These are phyloP conservation scores for Drosophila pandora DNA, from an alignment of 1,140 invertebrate species.

Conservation along the genomic window DNA sequence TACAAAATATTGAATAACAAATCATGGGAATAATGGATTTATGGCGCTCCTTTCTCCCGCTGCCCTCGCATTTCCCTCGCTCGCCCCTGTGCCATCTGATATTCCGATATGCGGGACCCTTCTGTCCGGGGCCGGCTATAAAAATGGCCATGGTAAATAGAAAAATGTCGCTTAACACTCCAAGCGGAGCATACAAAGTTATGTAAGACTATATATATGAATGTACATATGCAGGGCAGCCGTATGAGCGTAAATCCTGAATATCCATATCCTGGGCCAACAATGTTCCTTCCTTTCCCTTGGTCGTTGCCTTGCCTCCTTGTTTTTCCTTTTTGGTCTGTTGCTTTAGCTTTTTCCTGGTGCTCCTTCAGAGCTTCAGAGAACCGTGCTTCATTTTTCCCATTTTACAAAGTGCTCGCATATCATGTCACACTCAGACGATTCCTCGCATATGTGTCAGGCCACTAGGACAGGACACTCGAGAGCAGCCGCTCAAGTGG, in stretches of 20 bases:
- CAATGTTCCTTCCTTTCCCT: conserved; percentile 44
- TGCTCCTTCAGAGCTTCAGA: conserved; percentile 27
- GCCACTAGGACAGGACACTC: conserved; percentile 49
- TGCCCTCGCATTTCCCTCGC: neutral
- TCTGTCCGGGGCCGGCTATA: conserved; percentile 45
- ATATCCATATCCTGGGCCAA: conserved; percentile 68
- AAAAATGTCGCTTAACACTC: conserved; percentile 67
- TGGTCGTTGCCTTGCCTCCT: too few species aligned
- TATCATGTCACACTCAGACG: conserved; percentile 82
- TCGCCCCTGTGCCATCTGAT: conserved; percentile 69
- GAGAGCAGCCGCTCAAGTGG: conserved; percentile 54
- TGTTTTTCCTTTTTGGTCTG: neutral
- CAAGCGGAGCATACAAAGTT: conserved; percentile 21
- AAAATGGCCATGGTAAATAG: conserved; percentile 69
- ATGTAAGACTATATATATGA: conserved; percentile 12
- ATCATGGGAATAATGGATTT: conserved; percentile 83
- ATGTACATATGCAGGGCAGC: conserved; percentile 10
- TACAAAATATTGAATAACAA: conserved; percentile 83
- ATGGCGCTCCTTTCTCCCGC: conserved; percentile 46
- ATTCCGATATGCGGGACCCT: conserved; percentile 50
- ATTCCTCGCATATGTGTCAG: conserved; percentile 74
- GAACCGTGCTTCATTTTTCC: conserved; percentile 66
- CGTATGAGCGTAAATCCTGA: conserved; percentile 74
- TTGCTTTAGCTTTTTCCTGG: conserved; percentile 5
- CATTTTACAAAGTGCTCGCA: conserved; percentile 83